Base-by-base conservation (phyloP, 2,888 invertebrate species). In the Lepidonotus clava region DNA sequence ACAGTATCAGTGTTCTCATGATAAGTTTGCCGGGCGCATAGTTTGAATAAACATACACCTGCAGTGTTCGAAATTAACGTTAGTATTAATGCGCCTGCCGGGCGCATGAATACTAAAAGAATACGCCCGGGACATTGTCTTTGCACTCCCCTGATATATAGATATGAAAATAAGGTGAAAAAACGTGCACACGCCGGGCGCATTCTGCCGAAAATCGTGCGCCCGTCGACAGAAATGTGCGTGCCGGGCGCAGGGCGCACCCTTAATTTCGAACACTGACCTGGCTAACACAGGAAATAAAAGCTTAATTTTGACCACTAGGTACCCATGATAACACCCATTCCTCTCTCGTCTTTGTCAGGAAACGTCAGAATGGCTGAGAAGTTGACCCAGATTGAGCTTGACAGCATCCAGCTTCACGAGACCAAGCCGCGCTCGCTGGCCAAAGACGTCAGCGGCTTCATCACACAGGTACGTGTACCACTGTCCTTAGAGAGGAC, bases 331-430 rank as follows among this genome's bases (percentile, higher is more conserved):
- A n/a, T n/a, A n/a, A n/a, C n/a, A n/a, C n/a, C n/a, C 53, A 56
- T 56, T 11, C n/a, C 18, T 4, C 4, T n/a, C 56, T 24, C 24
- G 4, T 28, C 24, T 32, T 11, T 61, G 24, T 28, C 61, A 61
- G 61, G 61, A 61, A 2, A 53, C 1, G 18, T 5, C 85, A 83
- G 1, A 32, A 86, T 86, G 86, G 86, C 87, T 14, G 90, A 90
- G 51, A 89, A 89, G 66, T 51, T 90, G 83, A 89, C 90, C 40
- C 87, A 90, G n/a, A 80, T 90, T 32, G 89, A 89, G 56, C 77
- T 90, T 36, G 87, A 87, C 28, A 84, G 87, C 32, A 85, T 90
- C 24, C 85, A 87, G 53, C 85, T 89, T 46, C 87, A 89, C 46
- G 88, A 88, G 24, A 87, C 88, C 71, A 87, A 89, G 41, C 86